Percentiles rank a stretch among this genome's conserved stretches.
phyloP scores from a whole-genome alignment of 2,797 vertebrate genomes.

The Neomorphus geoffroyi region DNA sequence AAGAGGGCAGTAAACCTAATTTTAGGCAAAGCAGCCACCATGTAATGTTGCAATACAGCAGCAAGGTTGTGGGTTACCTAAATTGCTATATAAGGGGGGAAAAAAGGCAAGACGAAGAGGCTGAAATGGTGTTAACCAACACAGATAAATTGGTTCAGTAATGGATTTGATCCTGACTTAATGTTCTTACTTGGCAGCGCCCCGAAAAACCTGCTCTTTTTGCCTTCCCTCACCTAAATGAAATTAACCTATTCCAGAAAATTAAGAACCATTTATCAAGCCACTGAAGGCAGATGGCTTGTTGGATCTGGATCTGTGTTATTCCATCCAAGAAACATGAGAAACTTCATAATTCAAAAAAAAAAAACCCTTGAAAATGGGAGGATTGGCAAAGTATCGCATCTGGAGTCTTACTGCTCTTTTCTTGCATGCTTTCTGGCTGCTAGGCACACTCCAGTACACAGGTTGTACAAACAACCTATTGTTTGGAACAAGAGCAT shows the following conservation, averaged over 20 bases:
- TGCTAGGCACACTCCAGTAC: background rate
- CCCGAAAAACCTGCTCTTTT: background rate
- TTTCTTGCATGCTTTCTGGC: background rate
- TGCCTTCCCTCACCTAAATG: constrained; percentile 4
- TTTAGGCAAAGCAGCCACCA: background rate
- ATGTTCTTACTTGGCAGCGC: constrained; percentile 11
- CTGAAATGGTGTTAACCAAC: background rate
- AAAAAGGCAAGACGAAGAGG: background rate
- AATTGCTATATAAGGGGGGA: background rate
- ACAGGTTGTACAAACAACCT: background rate
- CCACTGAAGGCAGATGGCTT: background rate
- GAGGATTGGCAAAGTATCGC: background rate
- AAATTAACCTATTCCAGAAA: constrained; percentile 42
- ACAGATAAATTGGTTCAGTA: background rate
- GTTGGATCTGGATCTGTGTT: background rate
- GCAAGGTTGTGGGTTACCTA: background rate
- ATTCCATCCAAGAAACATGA: background rate
- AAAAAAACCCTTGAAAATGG: background rate
- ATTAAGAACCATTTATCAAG: constrained; percentile 48
- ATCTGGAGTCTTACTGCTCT: background rate
- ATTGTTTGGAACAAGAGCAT: background rate
- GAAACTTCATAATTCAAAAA: background rate
- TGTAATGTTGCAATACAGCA: background rate
- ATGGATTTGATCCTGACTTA: constrained; percentile 44
- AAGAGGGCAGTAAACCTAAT: background rate